Conservation (phyloP, 1,140 invertebrate genomes). For the Ceratoteleas bidentatus region DNA sequence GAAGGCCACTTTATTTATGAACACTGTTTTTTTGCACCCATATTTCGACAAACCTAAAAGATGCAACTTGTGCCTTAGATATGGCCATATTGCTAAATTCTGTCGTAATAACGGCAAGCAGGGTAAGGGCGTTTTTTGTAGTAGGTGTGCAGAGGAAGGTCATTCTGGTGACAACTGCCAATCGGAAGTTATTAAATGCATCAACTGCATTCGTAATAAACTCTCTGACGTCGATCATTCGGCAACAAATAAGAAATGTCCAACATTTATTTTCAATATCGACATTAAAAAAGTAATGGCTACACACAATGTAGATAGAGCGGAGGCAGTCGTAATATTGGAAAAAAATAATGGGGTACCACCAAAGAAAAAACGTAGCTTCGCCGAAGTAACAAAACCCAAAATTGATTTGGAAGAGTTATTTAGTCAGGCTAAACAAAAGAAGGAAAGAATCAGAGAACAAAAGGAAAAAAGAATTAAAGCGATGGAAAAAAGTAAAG, state of each 20-base stretch:
- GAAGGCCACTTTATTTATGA: conserved; percentile 14
- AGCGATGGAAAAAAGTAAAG: no score
- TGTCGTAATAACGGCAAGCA: conserved; percentile 1
- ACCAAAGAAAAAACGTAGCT: background rate
- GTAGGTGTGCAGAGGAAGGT: background rate
- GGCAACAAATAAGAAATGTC: conserved; percentile 1
- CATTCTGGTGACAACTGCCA: background rate
- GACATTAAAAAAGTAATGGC: conserved; percentile 24
- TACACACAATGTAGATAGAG: conserved; percentile 1
- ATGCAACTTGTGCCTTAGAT: conserved; percentile 3
- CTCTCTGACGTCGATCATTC: background rate
- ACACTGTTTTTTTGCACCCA: conserved; percentile 4
- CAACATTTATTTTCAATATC: conserved; percentile 1
- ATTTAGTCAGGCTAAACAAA: background rate
- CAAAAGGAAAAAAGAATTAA: no score
- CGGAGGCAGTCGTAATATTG: background rate
- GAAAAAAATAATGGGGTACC: conserved; percentile 16
- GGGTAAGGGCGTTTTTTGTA: background rate
- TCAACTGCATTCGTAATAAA: conserved; percentile 10
- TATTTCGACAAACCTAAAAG: conserved; percentile 5
- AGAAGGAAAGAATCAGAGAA: background rate
- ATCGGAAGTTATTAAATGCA: background rate
- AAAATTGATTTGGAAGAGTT: no score
- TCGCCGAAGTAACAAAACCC: no score
- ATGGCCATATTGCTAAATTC: conserved; percentile 15